Conservation (phyloP, 2,113 vertebrate species). For the Emberiza fucata region DNA sequence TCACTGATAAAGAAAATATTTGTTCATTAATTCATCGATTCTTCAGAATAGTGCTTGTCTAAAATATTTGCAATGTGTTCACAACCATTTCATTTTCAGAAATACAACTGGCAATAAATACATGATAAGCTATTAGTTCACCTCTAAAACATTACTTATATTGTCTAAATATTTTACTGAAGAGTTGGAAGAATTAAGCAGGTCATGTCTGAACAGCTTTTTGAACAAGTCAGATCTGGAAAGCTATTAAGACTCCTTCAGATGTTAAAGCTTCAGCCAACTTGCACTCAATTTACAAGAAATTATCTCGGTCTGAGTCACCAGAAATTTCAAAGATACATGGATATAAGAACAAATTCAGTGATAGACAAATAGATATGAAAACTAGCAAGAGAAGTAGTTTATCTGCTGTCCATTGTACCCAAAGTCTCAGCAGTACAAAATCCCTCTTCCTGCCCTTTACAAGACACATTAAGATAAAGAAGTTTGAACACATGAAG, state of each 20-base stretch:
- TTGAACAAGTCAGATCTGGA: conserved; percentile 51
- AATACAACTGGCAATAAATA: background rate
- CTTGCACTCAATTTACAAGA: conserved; percentile 26
- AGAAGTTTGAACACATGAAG: background rate
- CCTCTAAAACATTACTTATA: background rate
- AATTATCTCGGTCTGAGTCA: conserved; percentile 31
- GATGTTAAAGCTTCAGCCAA: conserved; percentile 12
- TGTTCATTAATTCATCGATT: background rate
- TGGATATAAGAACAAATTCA: background rate
- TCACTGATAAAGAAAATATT: background rate
- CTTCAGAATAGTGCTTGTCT: background rate
- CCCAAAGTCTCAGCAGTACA: background rate
- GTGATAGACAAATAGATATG: background rate
- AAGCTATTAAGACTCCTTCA: conserved; percentile 26
- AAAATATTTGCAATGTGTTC: background rate
- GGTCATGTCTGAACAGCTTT: conserved; percentile 35
- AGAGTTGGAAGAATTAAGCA: conserved; percentile 3
- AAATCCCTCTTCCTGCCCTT: background rate
- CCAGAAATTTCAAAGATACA: background rate
- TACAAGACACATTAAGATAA: background rate
- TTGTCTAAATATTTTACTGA: conserved; percentile 3
- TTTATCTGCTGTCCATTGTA: background rate
- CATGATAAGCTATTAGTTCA: background rate
- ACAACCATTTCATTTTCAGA: background rate
- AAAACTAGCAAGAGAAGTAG: background rate